Conservation (phyloP, 2,888 invertebrate species). For the Glyphotaelius pellucidus region DNA sequence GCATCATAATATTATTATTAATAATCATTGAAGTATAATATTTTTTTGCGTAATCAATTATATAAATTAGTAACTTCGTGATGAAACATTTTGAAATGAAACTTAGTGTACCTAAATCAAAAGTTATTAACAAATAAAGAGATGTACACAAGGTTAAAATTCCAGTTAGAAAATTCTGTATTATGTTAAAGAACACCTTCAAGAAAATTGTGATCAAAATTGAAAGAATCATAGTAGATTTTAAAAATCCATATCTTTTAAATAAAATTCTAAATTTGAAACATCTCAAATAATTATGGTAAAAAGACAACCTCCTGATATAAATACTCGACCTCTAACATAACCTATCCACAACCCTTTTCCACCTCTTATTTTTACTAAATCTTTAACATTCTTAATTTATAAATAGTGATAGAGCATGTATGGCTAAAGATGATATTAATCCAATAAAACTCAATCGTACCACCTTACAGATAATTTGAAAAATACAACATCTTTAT, state of each 20-base stretch:
- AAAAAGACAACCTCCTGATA: neutral
- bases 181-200: neutral
- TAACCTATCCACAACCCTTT: neutral
- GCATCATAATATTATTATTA: neutral
- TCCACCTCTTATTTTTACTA: neutral
- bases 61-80: neutral
- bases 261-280: too few relatives aligned
- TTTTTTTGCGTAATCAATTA: neutral
- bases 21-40: neutral
- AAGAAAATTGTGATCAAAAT: neutral
- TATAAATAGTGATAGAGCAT: neutral
- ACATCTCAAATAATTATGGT: neutral
- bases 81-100: neutral
- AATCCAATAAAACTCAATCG: neutral
- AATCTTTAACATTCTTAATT: neutral
- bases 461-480: neutral
- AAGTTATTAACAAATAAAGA: neutral
- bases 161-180: neutral
- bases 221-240: too few relatives aligned
- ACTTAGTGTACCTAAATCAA: neutral
- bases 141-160: neutral
- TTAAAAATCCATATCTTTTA: too few relatives aligned
- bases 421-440: neutral
- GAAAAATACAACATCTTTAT: neutral
- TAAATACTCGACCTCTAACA: neutral